Percentiles rank a stretch among this genome's conserved stretches.
These are phyloP conservation scores for Ormia ochracea DNA, from an alignment of 2,888 invertebrate genomes.

Conservation along the genomic window DNA sequence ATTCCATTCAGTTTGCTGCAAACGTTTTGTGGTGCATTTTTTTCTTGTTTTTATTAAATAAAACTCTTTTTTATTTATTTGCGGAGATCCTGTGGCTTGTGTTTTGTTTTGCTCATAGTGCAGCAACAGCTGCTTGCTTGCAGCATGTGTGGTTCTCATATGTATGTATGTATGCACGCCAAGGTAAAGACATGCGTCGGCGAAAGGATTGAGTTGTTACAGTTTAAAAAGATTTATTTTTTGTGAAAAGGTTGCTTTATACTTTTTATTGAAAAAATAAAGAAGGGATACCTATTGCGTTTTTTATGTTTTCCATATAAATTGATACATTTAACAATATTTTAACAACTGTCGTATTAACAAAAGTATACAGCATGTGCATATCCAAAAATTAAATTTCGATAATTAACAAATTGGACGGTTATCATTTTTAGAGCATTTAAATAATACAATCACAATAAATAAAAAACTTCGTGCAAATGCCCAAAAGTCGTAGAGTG, in stretches of 20 bases:
- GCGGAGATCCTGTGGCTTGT: conserved; percentile 56
- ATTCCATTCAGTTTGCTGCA: conserved; percentile 41
- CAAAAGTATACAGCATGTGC: conserved; percentile 12
- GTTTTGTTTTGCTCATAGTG: conserved; percentile 30
- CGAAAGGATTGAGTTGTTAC: conserved; percentile 60
- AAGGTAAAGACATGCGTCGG: conserved; percentile 31
- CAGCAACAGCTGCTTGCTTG: conserved; percentile 53
- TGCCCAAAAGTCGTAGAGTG: too few species aligned
- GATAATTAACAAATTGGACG: background rate
- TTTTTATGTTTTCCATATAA: conserved; percentile 3
- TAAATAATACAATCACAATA: too few species aligned
- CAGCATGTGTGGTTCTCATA: conserved; percentile 26
- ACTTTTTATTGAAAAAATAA: background rate
- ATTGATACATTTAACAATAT: conserved; percentile 54
- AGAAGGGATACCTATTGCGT: conserved; percentile 17
- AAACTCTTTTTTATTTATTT: conserved; percentile 25
- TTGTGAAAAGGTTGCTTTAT: conserved; percentile 14
- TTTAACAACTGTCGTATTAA: conserved; percentile 61
- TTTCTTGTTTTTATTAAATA: conserved; percentile 18
- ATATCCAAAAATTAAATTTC: background rate
- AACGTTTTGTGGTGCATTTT: conserved; percentile 57
- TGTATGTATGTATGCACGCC: background rate
- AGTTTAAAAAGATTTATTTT: conserved; percentile 45
- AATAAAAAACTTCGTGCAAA: too few species aligned
- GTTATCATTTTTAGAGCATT: background rate